Percentiles rank a stretch among this genome's conserved stretches.
Conservation (phyloP, 2,113 vertebrate genomes). For the Centropus unirufus region DNA sequence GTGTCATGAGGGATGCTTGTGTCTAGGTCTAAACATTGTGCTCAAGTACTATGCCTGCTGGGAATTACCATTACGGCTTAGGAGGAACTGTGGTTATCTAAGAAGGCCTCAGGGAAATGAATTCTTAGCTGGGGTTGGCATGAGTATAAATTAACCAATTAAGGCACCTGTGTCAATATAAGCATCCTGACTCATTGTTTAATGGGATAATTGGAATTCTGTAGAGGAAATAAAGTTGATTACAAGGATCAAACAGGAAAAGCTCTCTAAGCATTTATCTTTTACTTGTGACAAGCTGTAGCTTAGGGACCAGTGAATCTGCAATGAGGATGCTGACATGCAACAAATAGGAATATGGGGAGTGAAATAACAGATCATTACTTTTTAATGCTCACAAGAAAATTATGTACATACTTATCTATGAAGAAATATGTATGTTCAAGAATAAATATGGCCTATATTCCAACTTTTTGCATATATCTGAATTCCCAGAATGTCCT, state of each 20-base stretch:
- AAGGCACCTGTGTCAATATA: constrained; percentile 56
- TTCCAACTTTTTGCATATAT: neutral
- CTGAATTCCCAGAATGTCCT: neutral
- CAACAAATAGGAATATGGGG: neutral
- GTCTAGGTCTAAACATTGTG: neutral
- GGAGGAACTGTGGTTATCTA: neutral
- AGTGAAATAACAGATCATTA: neutral
- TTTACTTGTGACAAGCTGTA: neutral
- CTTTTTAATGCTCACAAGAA: neutral
- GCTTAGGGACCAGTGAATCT: neutral
- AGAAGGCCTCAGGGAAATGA: constrained; percentile 9
- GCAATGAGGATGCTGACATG: neutral
- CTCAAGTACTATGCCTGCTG: neutral
- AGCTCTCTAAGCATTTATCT: neutral
- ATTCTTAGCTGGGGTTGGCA: constrained; percentile 9
- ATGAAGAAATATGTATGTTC: neutral
- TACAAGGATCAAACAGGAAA: constrained; percentile 6
- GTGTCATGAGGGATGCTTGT: neutral
- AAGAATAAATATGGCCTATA: neutral
- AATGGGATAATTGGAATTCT: constrained; percentile 58
- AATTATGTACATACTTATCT: neutral
- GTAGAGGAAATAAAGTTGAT: constrained; percentile 47
- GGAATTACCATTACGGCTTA: neutral
- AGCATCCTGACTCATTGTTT: constrained; percentile 55
- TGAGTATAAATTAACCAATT: constrained; percentile 47